Evolutionary conservation across 2,888 invertebrate species (phyloP), one percentile per base, ranked within the genome.

Genomic region (Drosophila falleni): DNA sequence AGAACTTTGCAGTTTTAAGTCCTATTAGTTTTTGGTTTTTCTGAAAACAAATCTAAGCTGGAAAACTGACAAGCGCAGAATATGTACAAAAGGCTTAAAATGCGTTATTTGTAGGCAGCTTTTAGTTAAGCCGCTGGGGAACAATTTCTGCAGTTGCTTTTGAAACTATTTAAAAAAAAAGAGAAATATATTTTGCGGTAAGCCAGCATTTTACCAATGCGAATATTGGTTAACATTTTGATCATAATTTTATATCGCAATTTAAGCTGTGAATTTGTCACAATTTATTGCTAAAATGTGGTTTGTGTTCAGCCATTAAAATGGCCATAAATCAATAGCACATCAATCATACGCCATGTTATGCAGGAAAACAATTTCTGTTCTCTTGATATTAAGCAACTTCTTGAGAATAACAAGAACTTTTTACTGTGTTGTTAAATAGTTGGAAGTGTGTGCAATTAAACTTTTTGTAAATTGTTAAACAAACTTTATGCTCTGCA

Each of bases 311-410:
- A 9, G 44, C 39, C 59, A 60, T 60, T 50, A 51, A 59, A 42
- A 51, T 42, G 47, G 8, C 9, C 61, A 74, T 73, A 69, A 64
- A 53, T 75, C 68, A 49, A 58, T 58, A 23, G 8, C 26, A 74
- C 58, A 79, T 71, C 65, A 60, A 70, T 76, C 76, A 76, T 75
- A 65, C 71, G 80, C 65, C 76, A 29, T n/a, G 76, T 51, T 37
- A 49, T 23, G 47, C 46, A 29, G 15, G 37, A 26, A 23, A 46
- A 56, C 33, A 31, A 19, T 31, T 55, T 10, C 31, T 19, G 10
- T 16, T 26, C 13, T 15, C 9, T 31, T 42, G 2, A 13, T 15
- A 3, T 15, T 29, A 13, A 41, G 8, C 11, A 51, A 11, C n/a
- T 19, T 33, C 26, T 53, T 35, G 46, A 35, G n/a, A 19, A 26